Evolutionary conservation across 2,888 invertebrate genomes (phyloP).

Genomic region (Napeogenes inachia): DNA sequence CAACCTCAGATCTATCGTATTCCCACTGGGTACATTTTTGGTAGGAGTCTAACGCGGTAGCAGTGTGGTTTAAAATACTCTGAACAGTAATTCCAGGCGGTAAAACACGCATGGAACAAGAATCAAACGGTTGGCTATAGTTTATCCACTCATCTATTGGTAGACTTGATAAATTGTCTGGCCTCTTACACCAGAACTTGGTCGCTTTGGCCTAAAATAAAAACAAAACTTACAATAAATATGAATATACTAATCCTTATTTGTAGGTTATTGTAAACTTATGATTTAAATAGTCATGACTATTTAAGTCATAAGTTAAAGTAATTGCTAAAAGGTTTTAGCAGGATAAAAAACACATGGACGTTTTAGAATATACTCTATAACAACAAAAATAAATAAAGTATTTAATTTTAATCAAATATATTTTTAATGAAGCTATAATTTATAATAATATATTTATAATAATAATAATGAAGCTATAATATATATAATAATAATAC

Average conservation of each 20-base stretch:
- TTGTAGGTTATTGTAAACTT: not conserved
- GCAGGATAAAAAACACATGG: not conserved
- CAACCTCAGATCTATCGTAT: slow-evolving; percentile 75
- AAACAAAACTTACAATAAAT: not conserved
- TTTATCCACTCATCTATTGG: slow-evolving; percentile 80
- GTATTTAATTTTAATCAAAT: no score
- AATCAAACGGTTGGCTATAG: slow-evolving; percentile 79
- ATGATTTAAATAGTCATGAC: no score
- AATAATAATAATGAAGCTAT: no score
- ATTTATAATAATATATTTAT: no score
- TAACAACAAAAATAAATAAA: not conserved
- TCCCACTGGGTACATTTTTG: slow-evolving; percentile 79
- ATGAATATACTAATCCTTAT: not conserved
- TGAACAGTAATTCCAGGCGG: slow-evolving; percentile 53
- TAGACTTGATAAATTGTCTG: slow-evolving; percentile 74
- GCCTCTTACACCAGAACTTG: slow-evolving; percentile 83
- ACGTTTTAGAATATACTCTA: not conserved
- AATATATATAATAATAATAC: no score
- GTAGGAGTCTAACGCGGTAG: slow-evolving; percentile 57
- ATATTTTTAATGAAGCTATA: no score
- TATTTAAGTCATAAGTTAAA: not conserved
- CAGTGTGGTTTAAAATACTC: slow-evolving; percentile 58
- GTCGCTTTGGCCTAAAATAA: slow-evolving; percentile 77
- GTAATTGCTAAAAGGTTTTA: not conserved
- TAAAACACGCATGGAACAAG: slow-evolving; percentile 76